A percentile compares a stretch with the other conserved stretches of the same genome.
These are phyloP conservation scores for Tribolium madens DNA, from an alignment of 1,140 invertebrate species.

Conservation along the genomic window DNA sequence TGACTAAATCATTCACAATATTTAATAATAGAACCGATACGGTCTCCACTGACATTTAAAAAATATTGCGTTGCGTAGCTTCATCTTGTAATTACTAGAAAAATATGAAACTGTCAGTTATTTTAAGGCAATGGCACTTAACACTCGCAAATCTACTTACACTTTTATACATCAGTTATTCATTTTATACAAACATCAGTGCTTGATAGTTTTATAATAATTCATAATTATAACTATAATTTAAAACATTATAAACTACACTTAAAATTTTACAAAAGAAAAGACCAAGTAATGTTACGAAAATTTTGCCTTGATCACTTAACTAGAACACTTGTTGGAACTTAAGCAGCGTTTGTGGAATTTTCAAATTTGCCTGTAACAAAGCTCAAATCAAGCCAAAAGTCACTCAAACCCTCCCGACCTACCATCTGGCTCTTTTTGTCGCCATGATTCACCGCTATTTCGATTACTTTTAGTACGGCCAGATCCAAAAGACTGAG, in stretches of 20 bases:
- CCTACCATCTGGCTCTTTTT: slow-evolving; percentile 50
- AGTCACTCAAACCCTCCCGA: background rate
- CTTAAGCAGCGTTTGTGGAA: slow-evolving; percentile 12
- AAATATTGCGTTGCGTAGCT: slow-evolving; percentile 48
- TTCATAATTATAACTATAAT: slow-evolving; percentile 45
- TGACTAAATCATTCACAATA: slow-evolving; percentile 29
- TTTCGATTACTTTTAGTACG: slow-evolving; percentile 60
- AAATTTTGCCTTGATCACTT: slow-evolving; percentile 39
- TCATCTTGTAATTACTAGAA: slow-evolving; percentile 54
- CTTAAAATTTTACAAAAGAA: slow-evolving; percentile 44
- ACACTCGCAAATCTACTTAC: slow-evolving; percentile 49
- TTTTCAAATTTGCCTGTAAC: slow-evolving; percentile 40
- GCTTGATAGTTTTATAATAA: slow-evolving; percentile 38
- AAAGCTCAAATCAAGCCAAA: background rate
- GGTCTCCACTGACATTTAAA: slow-evolving; percentile 44
- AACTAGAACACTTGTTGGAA: slow-evolving; percentile 39
- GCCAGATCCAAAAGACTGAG: slow-evolving; percentile 65
- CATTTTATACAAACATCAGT: slow-evolving; percentile 39
- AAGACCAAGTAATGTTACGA: slow-evolving; percentile 32
- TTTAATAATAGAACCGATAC: slow-evolving; percentile 45
- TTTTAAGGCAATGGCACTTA: slow-evolving; percentile 60
- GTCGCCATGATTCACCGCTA: slow-evolving; percentile 61
- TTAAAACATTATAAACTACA: slow-evolving; percentile 42
- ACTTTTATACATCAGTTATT: slow-evolving; percentile 50
- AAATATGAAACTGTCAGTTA: slow-evolving; percentile 60